A percentile compares a stretch with the other conserved stretches of the same genome.
Conservation (phyloP, 2,113 vertebrate genomes). For the Oryzias melastigma region DNA sequence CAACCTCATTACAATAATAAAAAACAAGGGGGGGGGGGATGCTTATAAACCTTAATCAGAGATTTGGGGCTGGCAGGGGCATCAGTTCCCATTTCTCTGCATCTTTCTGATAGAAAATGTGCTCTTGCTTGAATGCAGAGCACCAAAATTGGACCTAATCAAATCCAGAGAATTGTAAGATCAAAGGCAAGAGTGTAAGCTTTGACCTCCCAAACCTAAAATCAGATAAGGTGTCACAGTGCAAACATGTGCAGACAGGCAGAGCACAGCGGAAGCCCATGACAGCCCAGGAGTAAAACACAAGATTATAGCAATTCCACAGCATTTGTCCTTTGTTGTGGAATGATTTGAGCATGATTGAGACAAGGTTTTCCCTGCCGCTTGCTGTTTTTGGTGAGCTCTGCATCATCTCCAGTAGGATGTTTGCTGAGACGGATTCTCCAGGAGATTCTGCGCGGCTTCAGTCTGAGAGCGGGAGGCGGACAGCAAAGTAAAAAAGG, state of each 20-base stretch:
- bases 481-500: slow-evolving; percentile 6
- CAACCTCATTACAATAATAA: background rate
- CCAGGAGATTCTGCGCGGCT: slow-evolving; percentile 15
- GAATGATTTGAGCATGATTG: slow-evolving; percentile 71
- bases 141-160: slow-evolving; percentile 30
- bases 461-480: slow-evolving; percentile 21
- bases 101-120: background rate
- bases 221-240: slow-evolving; percentile 40
- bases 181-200: slow-evolving; percentile 31
- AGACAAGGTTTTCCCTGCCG: slow-evolving; percentile 47
- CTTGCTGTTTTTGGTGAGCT: slow-evolving; percentile 45
- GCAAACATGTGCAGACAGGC: slow-evolving; percentile 18
- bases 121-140: slow-evolving; percentile 10
- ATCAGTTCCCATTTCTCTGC: background rate
- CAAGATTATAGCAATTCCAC: slow-evolving; percentile 63
- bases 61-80: background rate
- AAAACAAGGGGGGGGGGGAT: background rate
- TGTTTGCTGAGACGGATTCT: slow-evolving; percentile 26
- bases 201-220: slow-evolving; percentile 25
- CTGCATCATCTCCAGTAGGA: slow-evolving; percentile 35
- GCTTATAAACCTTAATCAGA: background rate
- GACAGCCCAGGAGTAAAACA: slow-evolving; percentile 65
- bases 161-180: slow-evolving; percentile 28
- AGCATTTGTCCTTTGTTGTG: slow-evolving; percentile 65
- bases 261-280: slow-evolving; percentile 43